These are phyloP conservation scores for Aselliscus stoliczkanus DNA, from an alignment of 2,797 vertebrate species.

Conservation along the genomic window DNA sequence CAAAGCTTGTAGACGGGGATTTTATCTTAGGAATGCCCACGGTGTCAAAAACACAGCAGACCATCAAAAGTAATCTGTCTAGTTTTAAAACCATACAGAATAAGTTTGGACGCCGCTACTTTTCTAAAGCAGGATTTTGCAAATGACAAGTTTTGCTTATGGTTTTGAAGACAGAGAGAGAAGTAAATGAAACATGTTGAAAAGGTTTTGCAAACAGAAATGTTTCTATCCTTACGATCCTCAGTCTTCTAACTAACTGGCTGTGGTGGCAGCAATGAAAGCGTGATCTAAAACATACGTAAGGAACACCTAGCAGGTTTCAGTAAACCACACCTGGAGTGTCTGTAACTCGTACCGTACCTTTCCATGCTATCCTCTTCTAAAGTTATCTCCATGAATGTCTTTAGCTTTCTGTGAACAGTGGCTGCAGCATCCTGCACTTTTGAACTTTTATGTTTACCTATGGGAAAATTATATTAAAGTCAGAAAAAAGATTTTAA, in stretches of 20 bases:
- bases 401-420: slow-evolving; percentile 84
- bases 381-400: slow-evolving; percentile 76
- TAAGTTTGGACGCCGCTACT: not conserved
- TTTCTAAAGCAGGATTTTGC: not conserved
- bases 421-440: slow-evolving; percentile 83
- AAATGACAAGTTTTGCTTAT: not conserved
- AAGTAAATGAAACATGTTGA: not conserved
- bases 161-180: not conserved
- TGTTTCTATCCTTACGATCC: not conserved
- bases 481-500: not conserved
- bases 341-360: slow-evolving; percentile 69
- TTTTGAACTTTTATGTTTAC: slow-evolving; percentile 76
- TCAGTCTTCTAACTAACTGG: not conserved
- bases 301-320: accelerated
- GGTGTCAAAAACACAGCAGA: not conserved
- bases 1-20: too few relatives aligned
- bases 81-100: not conserved
- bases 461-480: slow-evolving; percentile 62
- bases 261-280: not conserved
- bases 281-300: accelerated
- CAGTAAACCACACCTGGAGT: accelerated
- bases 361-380: slow-evolving; percentile 82
- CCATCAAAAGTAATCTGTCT: not conserved
- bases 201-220: not conserved
- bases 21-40: not conserved